Evolutionary conservation across 2,888 invertebrate genomes (phyloP), one percentile per base, ranked within the genome.

Genomic region (Meiosimyza platycephala): DNA sequence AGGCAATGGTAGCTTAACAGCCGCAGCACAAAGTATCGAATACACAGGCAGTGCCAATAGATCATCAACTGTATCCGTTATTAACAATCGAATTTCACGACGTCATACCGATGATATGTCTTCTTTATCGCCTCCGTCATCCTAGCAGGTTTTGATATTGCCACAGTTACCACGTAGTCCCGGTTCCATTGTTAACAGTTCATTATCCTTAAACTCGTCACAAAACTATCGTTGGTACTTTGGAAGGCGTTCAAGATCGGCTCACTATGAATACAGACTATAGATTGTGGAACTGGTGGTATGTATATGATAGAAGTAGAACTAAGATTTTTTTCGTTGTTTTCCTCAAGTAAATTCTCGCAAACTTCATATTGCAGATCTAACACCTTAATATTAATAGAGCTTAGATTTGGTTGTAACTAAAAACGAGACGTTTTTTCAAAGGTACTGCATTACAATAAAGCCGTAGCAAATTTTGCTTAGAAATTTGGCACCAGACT

Each of bases 191-290:
- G 77, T 84, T 5, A 81, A 79, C 64, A 76, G 76, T 51, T 77
- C 78, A 54, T 70, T 78, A 50, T 79, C 78, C 33, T 64, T 79
- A 51, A 78, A 78, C 70, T 70, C 73, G 48, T 64, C 59, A 12
- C 74, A 72, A 28, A 83, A 84, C 9, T 84, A 85, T 79, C 85
- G 85, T 64, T 87, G 86, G 86, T 85, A 87, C 72, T 85, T 85
- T 47, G 86, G 86, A n/a, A 79, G 86, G 22, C 85, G 87, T 33
- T 86, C 87, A 3, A 83, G 86, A 40, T 87, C 87, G 62, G 86
- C 86, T 47, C 85, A 86, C 80, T 87, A 87, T 72, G 87, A 87
- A 74, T 87, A 87, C 76, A 81, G 84, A 18, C 80, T 86, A 81
- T 86, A 85, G 9, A 83, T 52, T 7, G 13, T 22, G 18, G 28